Conservation (phyloP, 2,888 invertebrate genomes). For the Scaptomyza cyrtandrae region DNA sequence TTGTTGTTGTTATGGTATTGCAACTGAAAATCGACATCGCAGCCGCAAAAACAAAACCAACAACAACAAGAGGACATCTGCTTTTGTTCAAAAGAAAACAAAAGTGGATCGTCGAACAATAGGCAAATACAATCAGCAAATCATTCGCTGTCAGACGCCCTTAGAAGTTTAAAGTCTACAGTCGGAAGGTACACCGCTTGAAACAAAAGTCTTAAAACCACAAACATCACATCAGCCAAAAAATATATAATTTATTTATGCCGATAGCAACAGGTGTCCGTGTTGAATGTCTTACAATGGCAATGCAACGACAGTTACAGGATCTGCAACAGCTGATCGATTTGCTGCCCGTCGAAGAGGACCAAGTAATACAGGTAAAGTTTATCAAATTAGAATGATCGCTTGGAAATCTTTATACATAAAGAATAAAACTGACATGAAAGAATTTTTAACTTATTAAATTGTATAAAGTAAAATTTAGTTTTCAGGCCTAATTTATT, state of each 20-base stretch:
- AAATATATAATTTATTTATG: not conserved
- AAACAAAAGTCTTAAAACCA: constrained; percentile 2
- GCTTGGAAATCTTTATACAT: not conserved
- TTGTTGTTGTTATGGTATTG: constrained; percentile 43
- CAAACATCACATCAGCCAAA: not conserved
- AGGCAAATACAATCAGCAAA: constrained; percentile 50
- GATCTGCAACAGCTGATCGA: constrained; percentile 57
- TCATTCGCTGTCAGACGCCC: constrained; percentile 24
- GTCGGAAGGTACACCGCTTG: constrained; percentile 37
- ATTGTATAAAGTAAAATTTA: not conserved
- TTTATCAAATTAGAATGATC: not conserved
- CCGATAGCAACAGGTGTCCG: constrained; percentile 48
- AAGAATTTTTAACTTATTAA: not conserved
- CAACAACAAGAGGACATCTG: constrained; percentile 37
- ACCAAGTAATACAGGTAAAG: constrained; percentile 60
- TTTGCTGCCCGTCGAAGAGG: constrained; percentile 58
- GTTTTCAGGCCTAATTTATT: not conserved
- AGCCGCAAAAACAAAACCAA: constrained; percentile 21
- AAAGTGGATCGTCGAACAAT: constrained; percentile 47
- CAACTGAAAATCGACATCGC: constrained; percentile 39
- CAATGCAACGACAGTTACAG: constrained; percentile 42
- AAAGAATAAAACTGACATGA: not conserved
- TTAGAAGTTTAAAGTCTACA: constrained; percentile 32
- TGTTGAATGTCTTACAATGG: constrained; percentile 27
- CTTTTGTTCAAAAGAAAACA: constrained; percentile 41